Base-by-base conservation (phyloP, 2,797 vertebrate genomes). In the Distichodus sexfasciatus region DNA sequence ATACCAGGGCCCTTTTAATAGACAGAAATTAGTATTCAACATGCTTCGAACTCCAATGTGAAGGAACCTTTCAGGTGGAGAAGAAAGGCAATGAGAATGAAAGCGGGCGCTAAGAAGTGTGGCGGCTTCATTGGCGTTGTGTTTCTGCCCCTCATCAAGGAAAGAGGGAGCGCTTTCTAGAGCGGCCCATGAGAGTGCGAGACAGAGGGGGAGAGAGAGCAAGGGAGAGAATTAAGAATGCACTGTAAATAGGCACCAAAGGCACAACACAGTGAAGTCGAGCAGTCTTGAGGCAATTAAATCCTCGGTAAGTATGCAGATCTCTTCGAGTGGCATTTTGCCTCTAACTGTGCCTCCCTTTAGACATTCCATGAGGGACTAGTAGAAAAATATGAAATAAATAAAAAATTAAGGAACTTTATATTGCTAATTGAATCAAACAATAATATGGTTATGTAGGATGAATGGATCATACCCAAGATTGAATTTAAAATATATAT, bases 1-100 rank as follows among this genome's bases (percentile, higher is more conserved):
- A 91, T 91, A 92, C 88, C 86, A 89, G 86, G 77, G 86, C 78
- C n/a, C 88, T 90, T 90, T 91, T 91, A 92, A 92, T 90, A 90
- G 89, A 88, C 76, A 86, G 82, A 91, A 92, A 92, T 92, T 92
- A 92, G 91, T 91, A 92, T 92, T 91, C 90, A 89, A 88, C 88
- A 87, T 90, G 90, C 87, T 88, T 89, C 85, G 85, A 89, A 91
- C 85, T 85, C 82, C 81, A 91, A 90, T 91, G 87, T 90, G 87
- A 90, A 91, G 87, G 83, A 90, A 91, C 87, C 90, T 92, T 91
- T 92, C 90, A 92, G 90, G 89, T 91, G 85, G 85, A 90, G 89
- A 90, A 92, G 87, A 92, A 92, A 92, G 88, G 82, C 80, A 77
- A 86, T 84, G 83, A 89, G 89, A 88, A 90, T 88, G 87, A 80